Evolutionary conservation across 2,113 vertebrate species (phyloP).

Genomic region (Apteryx mantelli): DNA sequence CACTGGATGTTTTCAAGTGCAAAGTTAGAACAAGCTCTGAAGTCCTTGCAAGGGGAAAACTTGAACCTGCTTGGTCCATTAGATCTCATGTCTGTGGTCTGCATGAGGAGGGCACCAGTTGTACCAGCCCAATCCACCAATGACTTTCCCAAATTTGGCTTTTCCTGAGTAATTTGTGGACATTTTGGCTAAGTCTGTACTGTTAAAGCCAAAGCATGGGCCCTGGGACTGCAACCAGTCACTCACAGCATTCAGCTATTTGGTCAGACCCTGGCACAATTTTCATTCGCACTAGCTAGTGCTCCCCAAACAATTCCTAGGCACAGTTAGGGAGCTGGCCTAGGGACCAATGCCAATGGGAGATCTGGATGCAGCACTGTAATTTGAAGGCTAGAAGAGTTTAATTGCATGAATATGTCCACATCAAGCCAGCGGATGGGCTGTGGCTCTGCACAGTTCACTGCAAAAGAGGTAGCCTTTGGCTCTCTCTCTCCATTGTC

Average conservation of each 20-base stretch:
- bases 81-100: not conserved
- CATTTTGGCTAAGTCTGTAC: not conserved
- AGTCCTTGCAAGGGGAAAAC: not conserved
- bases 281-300: not conserved
- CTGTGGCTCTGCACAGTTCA: not conserved
- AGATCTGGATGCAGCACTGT: not conserved
- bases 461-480: not conserved
- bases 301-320: not conserved
- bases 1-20: not conserved
- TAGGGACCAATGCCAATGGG: not conserved
- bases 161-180: not conserved
- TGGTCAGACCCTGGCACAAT: not conserved
- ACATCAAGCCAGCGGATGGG: not conserved
- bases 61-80: not conserved
- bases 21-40: not conserved
- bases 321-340: no score
- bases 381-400: not conserved
- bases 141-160: rapidly evolving
- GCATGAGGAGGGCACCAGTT: not conserved
- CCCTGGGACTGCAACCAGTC: not conserved
- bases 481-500: not conserved
- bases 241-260: not conserved
- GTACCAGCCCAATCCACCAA: not conserved
- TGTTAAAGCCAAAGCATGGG: not conserved
- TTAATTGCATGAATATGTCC: not conserved